These are phyloP conservation scores for Petaurus breviceps DNA, from an alignment of 2,113 vertebrate genomes.

Conservation along the genomic window DNA sequence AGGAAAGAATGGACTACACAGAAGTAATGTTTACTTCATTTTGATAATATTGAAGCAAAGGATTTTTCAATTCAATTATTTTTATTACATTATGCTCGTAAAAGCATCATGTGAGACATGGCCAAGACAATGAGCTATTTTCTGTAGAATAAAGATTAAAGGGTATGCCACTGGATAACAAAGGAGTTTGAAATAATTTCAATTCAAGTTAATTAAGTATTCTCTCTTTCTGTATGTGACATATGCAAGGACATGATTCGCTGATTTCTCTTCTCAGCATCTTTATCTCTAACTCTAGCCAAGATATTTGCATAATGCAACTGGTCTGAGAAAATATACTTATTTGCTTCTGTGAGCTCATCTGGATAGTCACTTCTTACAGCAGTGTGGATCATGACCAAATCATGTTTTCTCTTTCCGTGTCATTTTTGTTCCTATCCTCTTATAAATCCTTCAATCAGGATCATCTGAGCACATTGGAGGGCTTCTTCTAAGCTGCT, in stretches of 20 bases:
- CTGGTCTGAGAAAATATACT: background rate
- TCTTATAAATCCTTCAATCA: background rate
- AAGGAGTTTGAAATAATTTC: background rate
- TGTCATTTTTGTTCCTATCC: background rate
- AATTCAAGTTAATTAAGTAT: background rate
- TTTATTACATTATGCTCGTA: background rate
- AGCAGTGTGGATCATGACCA: background rate
- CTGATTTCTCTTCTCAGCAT: background rate
- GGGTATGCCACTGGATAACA: background rate
- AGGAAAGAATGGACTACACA: background rate
- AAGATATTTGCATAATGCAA: background rate
- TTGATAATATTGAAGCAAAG: background rate
- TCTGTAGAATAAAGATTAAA: conserved; percentile 1
- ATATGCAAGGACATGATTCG: background rate
- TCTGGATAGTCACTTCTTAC: background rate
- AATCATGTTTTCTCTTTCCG: background rate
- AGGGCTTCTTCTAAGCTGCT: background rate
- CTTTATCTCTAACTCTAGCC: background rate
- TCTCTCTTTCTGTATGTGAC: background rate
- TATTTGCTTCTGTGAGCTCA: background rate
- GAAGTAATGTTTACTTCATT: background rate
- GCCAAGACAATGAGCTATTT: background rate
- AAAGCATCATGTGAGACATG: background rate
- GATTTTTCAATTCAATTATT: background rate
- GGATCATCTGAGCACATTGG: background rate